Evolutionary conservation across 1,140 invertebrate species (phyloP), one percentile per base, ranked within the genome.

Genomic region (Nasonia giraulti): DNA sequence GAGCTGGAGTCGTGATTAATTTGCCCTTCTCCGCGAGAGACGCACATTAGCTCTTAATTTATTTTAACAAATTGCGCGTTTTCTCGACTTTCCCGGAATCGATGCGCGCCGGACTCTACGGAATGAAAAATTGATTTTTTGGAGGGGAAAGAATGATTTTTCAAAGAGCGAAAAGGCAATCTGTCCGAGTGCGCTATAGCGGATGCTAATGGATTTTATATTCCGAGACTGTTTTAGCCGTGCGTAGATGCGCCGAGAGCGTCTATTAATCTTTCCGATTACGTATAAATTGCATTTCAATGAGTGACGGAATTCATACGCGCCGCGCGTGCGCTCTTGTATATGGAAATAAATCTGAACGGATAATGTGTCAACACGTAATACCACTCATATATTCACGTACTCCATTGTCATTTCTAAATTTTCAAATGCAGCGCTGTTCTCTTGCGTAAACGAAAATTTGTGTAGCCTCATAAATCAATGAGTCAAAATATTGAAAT

Each of bases 41-140:
- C 2, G 14, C 12, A 20, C 75, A 85, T 85, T 81, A 85, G 74
- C 77, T 69, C 62, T 77, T 77, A 77, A 81, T 85, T 85, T 85
- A 85, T 81, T 77, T 85, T 75, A 85, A 80, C 78, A 76, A 85
- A 85, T 80, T 74, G 78, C 78, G 66, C 78, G 66, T 80, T 85
- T 80, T 47, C 69, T 55, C 79, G 14, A 17, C 27, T 69, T 85
- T 85, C 74, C 44, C 31, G 2, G 71, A 76, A 81, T 79, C 50
- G 40, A 27, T 68, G 23, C 12, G n/a, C 47, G 23, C 20, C 20
- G 11, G 11, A 10, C n/a, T 20, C 14, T 11, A 1, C 40, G 3
- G 17, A 6, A 74, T 84, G 76, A 84, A 84, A 84, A 80, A 80
- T 75, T 75, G 31, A 84, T 78, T 69, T 77, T 68, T 10, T 11